Base-by-base conservation (phyloP, 2,797 vertebrate genomes). In the Sardinella longiceps region DNA sequence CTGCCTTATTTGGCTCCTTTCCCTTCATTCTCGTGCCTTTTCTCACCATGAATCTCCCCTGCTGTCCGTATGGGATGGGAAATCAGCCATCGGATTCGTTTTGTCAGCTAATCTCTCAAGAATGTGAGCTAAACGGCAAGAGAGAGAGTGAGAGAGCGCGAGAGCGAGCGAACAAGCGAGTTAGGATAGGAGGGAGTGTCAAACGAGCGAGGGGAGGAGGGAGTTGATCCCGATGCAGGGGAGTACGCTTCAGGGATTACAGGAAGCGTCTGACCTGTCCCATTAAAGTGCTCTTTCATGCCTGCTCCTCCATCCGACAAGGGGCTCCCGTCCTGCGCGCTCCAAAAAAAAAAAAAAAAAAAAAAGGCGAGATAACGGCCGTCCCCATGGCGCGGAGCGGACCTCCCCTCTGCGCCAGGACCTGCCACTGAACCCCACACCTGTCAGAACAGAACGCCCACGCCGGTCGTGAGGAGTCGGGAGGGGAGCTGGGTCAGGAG, bases 291-390 rank as follows among this genome's bases (percentile, higher is more conserved):
- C 74, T 45, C 83, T 85, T 82, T 81, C 87, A 87, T 87, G 89
- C 84, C 66, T 88, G 7, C 46, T 48, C 46, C 46, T 51, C 14
- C 50, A 86, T 50, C 45, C 66, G 0, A 77, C 84, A 86, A 87
- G 87, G 81, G 87, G 81, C 87, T 43, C 88, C 85, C 7, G 46
- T 48, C 46, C 46, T 12, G 81, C n/a, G 2, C 58, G 0, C 85
- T 89, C 88, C 90, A 90, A 4, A 90, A 4, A 0, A 43, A 43
- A 43, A 2, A 43, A 43, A 43, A 43, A 43, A 43, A 43, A 43
- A 7, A 4, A 43, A 43, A 48, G 46, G 1, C 46, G 89, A 89
- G 90, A 90, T 91, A 90, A 92, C 90, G 88, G 85, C 88, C 90
- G 86, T 81, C 58, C 82, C 90, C 85, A 43, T n/a, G 85, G 91